These are phyloP conservation scores for Sphaerolaimus hirsutus DNA, from an alignment of 2,888 invertebrate genomes.

Conservation along the genomic window DNA sequence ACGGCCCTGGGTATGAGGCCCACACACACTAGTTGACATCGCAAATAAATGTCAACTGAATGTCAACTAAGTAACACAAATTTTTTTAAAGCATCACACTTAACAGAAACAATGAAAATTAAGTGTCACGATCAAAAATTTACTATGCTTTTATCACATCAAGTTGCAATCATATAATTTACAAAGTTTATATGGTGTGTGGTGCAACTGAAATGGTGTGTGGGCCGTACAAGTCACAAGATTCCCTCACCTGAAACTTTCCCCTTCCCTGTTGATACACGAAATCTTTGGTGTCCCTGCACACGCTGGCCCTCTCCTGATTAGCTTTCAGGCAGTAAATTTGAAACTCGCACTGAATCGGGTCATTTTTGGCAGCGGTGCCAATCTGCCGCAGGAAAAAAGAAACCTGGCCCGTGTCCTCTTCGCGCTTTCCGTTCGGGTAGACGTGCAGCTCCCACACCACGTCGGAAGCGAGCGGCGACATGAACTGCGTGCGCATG, in stretches of 20 bases:
- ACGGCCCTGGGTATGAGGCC: no score
- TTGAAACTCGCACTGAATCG: constrained; percentile 23
- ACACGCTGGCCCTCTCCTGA: constrained; percentile 14
- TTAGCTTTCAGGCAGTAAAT: constrained; percentile 16
- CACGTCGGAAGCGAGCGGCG: constrained; percentile 9
- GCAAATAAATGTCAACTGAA: no score
- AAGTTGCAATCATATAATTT: no score
- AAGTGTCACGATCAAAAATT: no score
- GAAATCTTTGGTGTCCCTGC: constrained; percentile 21
- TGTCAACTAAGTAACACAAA: no score
- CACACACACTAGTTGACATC: no score
- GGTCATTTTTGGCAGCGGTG: constrained; percentile 12
- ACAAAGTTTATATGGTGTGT: no score
- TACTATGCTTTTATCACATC: background rate
- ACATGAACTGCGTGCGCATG: background rate
- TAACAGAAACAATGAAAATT: no score
- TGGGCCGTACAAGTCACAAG: no score
- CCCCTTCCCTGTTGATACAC: constrained; percentile 21
- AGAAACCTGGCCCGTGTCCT: constrained; percentile 17
- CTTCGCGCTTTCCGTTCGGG: constrained; percentile 22
- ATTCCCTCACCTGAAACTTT: constrained; percentile 16
- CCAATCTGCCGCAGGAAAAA: constrained; percentile 20
- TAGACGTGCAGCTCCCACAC: constrained; percentile 22
- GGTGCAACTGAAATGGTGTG: no score
- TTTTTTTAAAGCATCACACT: no score